Percentiles rank a stretch among this genome's conserved stretches.
Conservation (phyloP, 1,140 invertebrate genomes). For the Octopus bimaculoides region DNA sequence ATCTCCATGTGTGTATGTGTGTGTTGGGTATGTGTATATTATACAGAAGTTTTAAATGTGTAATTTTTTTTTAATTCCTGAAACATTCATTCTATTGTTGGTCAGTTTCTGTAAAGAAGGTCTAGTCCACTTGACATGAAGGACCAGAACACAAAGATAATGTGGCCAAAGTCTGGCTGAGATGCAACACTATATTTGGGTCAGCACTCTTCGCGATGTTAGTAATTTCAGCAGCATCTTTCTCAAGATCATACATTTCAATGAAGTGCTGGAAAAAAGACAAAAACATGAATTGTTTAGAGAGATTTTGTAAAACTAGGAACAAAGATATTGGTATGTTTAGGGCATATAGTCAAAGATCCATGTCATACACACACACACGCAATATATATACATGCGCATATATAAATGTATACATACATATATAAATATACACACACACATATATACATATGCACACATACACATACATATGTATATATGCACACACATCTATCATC, state of each 20-base stretch:
- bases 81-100: conserved; percentile 9
- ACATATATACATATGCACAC: too few species aligned
- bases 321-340: too few species aligned
- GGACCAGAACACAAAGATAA: conserved; percentile 27
- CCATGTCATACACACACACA: too few species aligned
- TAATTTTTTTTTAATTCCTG: neutral
- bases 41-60: neutral
- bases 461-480: too few species aligned
- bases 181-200: conserved; percentile 15
- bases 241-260: conserved; percentile 37
- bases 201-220: conserved; percentile 30
- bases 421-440: too few species aligned
- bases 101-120: neutral
- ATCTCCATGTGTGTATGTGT: neutral
- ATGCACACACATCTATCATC: too few species aligned
- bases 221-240: conserved; percentile 34
- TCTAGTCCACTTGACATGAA: conserved; percentile 18
- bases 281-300: too few species aligned
- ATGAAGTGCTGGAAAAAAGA: conserved; percentile 35
- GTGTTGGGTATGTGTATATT: neutral
- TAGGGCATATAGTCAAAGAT: too few species aligned
- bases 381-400: too few species aligned
- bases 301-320: too few species aligned
- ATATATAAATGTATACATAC: too few species aligned
- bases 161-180: conserved; percentile 22